Evolutionary conservation across 2,113 vertebrate genomes (phyloP).

Genomic region (Heloderma charlesbogerti): DNA sequence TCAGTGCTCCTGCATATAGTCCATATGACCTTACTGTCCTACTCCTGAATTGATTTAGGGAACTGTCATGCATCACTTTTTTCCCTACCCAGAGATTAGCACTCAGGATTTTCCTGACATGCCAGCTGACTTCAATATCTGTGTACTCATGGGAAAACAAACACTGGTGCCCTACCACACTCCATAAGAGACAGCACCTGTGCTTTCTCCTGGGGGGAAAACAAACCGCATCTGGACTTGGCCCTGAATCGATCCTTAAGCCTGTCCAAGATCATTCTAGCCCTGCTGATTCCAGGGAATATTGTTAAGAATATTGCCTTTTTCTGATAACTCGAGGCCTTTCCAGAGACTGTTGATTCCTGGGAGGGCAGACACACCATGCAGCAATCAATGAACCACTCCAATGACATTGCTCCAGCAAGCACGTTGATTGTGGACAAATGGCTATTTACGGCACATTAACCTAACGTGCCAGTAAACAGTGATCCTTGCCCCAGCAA

Average conservation of each 20-base stretch:
- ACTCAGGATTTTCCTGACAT: not conserved
- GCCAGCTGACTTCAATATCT: not conserved
- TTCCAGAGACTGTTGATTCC: not conserved
- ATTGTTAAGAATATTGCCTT: not conserved
- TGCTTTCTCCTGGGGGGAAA: not conserved
- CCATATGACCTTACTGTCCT: not conserved
- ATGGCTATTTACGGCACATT: not conserved
- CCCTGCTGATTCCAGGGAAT: not conserved
- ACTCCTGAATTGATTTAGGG: conserved; percentile 4
- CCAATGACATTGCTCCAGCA: not conserved
- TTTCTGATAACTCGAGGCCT: not conserved
- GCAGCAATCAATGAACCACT: not conserved
- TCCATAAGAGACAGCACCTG: not conserved
- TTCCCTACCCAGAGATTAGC: conserved; percentile 2
- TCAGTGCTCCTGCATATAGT: not conserved
- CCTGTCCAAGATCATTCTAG: not conserved
- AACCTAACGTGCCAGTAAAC: not conserved
- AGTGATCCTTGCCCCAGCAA: not conserved
- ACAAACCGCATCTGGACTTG: not conserved
- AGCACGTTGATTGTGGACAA: not conserved
- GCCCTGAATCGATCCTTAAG: not conserved
- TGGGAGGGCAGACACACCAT: too few relatives aligned
- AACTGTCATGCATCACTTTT: not conserved
- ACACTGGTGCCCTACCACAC: not conserved
- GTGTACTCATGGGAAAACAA: conserved; percentile 5